Evolutionary conservation across 92 coral and sea anemone genomes (phyloP), one percentile per base, ranked within the genome.

Genomic region (Phenganax stokvisi): DNA sequence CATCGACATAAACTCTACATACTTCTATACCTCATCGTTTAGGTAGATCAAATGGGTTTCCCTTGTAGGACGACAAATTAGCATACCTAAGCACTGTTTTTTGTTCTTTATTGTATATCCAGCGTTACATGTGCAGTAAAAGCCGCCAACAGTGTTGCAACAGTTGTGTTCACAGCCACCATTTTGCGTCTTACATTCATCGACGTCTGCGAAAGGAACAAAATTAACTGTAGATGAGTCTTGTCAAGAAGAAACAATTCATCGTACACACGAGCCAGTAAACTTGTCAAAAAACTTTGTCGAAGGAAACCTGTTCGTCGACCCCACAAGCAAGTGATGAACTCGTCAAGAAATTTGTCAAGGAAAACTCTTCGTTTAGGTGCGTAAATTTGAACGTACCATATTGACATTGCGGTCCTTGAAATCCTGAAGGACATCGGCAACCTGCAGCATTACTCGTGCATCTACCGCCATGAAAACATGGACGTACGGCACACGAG

Each of bases 391-490:
- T 37, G 47, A 31, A 27, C 88, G 0, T 68, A 81, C 89, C 89
- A 69, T 67, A 86, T 86, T 81, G 83, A 82, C 89, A 86, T 10
- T 80, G 89, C 31, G 83, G 83, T 55, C 86, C 89, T 9, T 86
- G 86, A 37, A 75, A 86, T 75, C 89, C 89, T 20, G 58, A 64
- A 10, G 83, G 83, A 57, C 89, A 86, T 29, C 67, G 64, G 29
- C 89, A 86, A 56, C 80, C 82, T 5, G 84, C 63, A 51, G 59
- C 71, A 57, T 75, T 76, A 59, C 71, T 77, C 3, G 84, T 74
- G 47, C 89, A 86, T 86, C 86, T 66, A 7, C 89, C 89, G 0
- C 89, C 89, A 12, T 82, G 80, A 70, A 81, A 86, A 60, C 89
- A 86, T 29, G 81, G 85, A 17, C 89, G 83, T 53, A 69, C 66